Evolutionary conservation across 2,888 invertebrate genomes (phyloP).

Genomic region (Oxycera nigricornis): DNA sequence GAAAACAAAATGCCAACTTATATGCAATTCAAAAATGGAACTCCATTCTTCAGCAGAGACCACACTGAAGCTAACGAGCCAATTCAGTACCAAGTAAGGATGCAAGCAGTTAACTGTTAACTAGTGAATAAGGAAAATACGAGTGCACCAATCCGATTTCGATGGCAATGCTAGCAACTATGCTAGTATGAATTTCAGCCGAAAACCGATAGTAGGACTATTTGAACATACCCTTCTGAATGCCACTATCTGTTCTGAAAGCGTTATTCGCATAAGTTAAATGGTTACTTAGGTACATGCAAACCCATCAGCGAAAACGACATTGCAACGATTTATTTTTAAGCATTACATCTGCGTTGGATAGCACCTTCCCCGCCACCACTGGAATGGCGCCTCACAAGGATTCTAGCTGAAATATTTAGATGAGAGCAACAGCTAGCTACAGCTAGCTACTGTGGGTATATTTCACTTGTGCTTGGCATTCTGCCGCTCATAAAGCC

Average conservation of each 20-base stretch:
- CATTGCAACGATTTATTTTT: slow-evolving; percentile 18
- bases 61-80: slow-evolving; percentile 59
- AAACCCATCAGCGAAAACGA: not conserved
- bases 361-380: not conserved
- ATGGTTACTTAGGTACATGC: no score
- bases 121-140: not conserved
- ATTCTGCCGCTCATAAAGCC: not conserved
- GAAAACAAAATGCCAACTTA: slow-evolving; percentile 50
- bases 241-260: no score
- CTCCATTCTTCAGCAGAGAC: slow-evolving; percentile 62
- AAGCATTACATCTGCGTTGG: slow-evolving; percentile 32
- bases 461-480: slow-evolving; percentile 7
- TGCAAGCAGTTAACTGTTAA: no score
- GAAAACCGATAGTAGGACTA: no score
- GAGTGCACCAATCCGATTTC: not conserved
- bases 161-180: not conserved
- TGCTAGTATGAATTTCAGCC: not conserved
- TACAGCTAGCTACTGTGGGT: not conserved
- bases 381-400: slow-evolving; percentile 16
- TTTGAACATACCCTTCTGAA: no score
- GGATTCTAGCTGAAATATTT: not conserved
- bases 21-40: slow-evolving; percentile 62
- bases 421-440: not conserved
- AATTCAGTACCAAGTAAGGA: slow-evolving; percentile 63
- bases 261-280: no score